A percentile compares a stretch with the other conserved stretches of the same genome.
Conservation (phyloP, 2,113 vertebrate species). For the Engystomops pustulosus region DNA sequence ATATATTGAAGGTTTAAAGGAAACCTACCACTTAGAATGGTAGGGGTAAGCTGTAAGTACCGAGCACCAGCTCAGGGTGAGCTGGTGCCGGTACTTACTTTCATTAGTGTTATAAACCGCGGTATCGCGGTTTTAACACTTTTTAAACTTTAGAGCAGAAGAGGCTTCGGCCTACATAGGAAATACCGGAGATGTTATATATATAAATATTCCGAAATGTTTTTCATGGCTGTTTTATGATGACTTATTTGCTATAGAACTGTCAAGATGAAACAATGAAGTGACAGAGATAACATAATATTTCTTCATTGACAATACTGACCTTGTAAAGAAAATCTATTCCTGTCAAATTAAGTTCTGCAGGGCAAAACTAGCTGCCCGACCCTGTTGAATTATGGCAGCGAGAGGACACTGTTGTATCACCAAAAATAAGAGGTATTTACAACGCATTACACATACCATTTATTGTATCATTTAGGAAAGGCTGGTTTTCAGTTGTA, state of each 20-base stretch:
- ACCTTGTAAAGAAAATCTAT: constrained; percentile 1
- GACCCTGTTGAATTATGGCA: neutral
- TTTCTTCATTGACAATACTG: neutral
- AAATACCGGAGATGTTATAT: neutral
- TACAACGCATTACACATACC: neutral
- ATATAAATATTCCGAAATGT: neutral
- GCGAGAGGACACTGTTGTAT: neutral
- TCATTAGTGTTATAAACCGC: too few relatives aligned
- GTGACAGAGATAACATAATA: neutral
- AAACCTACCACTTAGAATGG: too few relatives aligned
- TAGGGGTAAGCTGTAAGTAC: too few relatives aligned
- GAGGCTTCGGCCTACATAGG: neutral
- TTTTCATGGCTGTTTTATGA: neutral
- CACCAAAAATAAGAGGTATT: neutral
- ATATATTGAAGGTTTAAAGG: constrained; percentile 16
- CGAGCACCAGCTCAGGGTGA: too few relatives aligned
- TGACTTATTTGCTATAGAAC: neutral
- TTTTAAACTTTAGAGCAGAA: neutral
- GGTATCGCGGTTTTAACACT: too few relatives aligned
- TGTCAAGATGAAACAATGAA: neutral
- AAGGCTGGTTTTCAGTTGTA: too few relatives aligned
- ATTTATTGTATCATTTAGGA: neutral
- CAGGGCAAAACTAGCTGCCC: neutral
- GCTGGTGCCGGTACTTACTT: too few relatives aligned
- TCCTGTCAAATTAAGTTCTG: neutral